These are phyloP conservation scores for Ianthella basta DNA, from an alignment of 37 sponge, comb jelly and placozoan species.

Conservation along the genomic window DNA sequence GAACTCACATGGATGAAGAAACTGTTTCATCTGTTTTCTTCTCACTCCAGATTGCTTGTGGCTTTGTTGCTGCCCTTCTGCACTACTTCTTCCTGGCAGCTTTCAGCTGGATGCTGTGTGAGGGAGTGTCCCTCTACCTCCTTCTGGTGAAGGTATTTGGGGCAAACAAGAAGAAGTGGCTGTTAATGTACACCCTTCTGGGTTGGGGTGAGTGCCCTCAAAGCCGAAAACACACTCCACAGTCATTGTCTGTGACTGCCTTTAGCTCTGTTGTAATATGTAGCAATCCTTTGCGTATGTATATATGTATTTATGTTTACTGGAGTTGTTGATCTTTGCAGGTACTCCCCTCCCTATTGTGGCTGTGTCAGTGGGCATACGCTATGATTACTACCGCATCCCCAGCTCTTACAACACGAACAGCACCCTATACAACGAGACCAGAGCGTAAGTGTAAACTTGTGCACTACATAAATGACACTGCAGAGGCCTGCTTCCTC, in stretches of 20 bases:
- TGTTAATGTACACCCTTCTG: constrained; percentile 6
- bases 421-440: neutral
- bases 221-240: neutral
- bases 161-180: constrained; percentile 8
- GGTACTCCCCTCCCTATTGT: constrained; percentile 18
- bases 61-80: constrained; percentile 20
- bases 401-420: neutral
- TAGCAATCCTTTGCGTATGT: too few species aligned
- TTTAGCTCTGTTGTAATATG: neutral
- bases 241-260: neutral
- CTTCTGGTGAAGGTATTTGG: constrained; percentile 40
- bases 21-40: too few species aligned
- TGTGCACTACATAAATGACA: too few species aligned
- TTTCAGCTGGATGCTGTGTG: constrained; percentile 42
- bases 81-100: constrained; percentile 46
- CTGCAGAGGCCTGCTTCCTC: too few species aligned
- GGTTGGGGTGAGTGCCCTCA: constrained; percentile 50
- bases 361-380: neutral
- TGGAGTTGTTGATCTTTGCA: neutral
- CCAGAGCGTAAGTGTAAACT: neutral
- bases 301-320: too few species aligned
- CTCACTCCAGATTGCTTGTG: constrained; percentile 14
- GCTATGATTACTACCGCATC: neutral
- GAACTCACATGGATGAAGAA: too few species aligned
- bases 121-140: constrained; percentile 17